Percentiles rank a stretch among this genome's conserved stretches.
Evolutionary conservation across 2,888 invertebrate species (phyloP).

Genomic region (Catocala nupta): DNA sequence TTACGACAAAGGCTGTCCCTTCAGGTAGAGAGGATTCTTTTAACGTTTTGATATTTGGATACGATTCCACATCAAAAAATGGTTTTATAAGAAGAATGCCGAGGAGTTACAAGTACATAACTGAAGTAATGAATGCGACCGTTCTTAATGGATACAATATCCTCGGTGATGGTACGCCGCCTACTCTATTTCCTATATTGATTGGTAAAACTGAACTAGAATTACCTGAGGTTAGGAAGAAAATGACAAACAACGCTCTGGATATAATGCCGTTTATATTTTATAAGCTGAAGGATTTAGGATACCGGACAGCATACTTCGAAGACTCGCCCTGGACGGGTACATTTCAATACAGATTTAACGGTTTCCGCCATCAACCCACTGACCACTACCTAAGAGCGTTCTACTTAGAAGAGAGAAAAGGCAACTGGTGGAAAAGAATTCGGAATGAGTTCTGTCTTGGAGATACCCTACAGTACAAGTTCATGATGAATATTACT

Average conservation of each 20-base stretch:
- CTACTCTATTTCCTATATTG: conserved; percentile 94
- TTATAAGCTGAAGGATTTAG: conserved; percentile 91
- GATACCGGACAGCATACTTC: conserved; percentile 93
- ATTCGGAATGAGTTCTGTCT: conserved; percentile 80
- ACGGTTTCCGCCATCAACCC: conserved; percentile 93
- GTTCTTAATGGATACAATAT: conserved; percentile 88
- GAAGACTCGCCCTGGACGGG: conserved; percentile 95
- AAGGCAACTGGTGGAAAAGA: conserved; percentile 57
- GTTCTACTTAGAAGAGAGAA: conserved; percentile 90
- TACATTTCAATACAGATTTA: conserved; percentile 96
- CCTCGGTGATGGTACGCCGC: conserved; percentile 95
- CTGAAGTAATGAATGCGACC: conserved; percentile 62
- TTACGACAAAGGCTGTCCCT: conserved; percentile 37
- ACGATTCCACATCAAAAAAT: conserved; percentile 95
- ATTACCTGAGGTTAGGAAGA: conserved; percentile 93
- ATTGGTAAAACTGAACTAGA: conserved; percentile 95
- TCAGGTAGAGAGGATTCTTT: conserved; percentile 51
- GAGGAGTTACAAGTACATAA: conserved; percentile 91
- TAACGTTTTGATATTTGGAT: conserved; percentile 94
- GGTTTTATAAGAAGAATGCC: conserved; percentile 94
- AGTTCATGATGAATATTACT: conserved; percentile 89
- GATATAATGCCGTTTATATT: conserved; percentile 95
- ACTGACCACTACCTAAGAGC: conserved; percentile 96
- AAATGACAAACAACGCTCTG: conserved; percentile 88
- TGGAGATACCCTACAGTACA: conserved; percentile 91